Conservation (phyloP, 2,888 invertebrate genomes). For the Parnassius orleans region DNA sequence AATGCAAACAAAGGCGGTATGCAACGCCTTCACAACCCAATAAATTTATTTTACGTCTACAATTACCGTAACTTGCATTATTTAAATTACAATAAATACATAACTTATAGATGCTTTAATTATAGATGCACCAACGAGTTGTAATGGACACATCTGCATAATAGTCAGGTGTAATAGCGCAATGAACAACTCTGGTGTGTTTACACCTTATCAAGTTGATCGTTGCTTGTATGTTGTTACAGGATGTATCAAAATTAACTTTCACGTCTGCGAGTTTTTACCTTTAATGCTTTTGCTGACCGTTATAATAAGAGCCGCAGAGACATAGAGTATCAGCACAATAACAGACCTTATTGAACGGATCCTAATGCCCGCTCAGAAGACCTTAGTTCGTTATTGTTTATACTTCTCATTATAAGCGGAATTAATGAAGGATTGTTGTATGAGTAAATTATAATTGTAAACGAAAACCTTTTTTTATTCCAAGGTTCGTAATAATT, state of each 20-base stretch:
- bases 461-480: conserved; percentile 26
- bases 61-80: conserved; percentile 2
- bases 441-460: conserved; percentile 26
- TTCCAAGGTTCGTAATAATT: conserved; percentile 35
- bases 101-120: conserved; percentile 15
- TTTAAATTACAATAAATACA: conserved; percentile 3
- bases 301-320: neutral
- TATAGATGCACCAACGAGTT: conserved; percentile 7
- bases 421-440: conserved; percentile 29
- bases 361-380: conserved; percentile 3
- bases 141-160: conserved; percentile 18
- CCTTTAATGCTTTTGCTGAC: conserved; percentile 7
- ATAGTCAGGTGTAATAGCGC: conserved; percentile 18
- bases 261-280: conserved; percentile 9
- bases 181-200: conserved; percentile 8
- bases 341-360: conserved; percentile 2
- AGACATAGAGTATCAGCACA: neutral
- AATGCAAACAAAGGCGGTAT: neutral
- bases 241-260: conserved; percentile 8
- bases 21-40: neutral
- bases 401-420: conserved; percentile 32
- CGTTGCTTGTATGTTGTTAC: conserved; percentile 3
- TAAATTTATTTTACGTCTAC: conserved; percentile 5
- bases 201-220: conserved; percentile 18
- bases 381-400: conserved; percentile 27